Evolutionary conservation across 2,113 vertebrate species (phyloP).

Genomic region (Scomber colias): DNA sequence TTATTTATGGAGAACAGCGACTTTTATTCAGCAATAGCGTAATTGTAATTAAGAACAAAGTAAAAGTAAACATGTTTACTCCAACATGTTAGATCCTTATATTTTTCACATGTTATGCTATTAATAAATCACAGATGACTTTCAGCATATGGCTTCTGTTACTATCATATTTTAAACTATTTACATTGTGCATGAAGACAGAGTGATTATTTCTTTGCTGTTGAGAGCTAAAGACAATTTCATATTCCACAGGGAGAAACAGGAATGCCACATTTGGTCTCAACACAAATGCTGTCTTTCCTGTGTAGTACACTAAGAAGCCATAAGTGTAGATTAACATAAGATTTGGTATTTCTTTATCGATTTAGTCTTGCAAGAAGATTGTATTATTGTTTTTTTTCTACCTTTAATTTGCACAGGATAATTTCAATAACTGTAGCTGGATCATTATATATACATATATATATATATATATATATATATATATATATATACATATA

Average conservation of each 20-base stretch:
- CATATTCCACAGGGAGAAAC: slow-evolving; percentile 34
- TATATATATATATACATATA: too few species aligned
- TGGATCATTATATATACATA: not conserved
- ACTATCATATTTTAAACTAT: slow-evolving; percentile 3
- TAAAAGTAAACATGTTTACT: slow-evolving; percentile 23
- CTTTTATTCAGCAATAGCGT: slow-evolving; percentile 19
- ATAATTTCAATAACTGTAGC: not conserved
- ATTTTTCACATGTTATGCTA: slow-evolving; percentile 19
- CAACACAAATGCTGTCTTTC: slow-evolving; percentile 22
- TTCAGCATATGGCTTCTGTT: slow-evolving; percentile 2
- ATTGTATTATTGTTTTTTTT: slow-evolving; percentile 13
- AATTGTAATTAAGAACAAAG: slow-evolving; percentile 50
- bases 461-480: too few species aligned
- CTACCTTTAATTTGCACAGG: slow-evolving; percentile 16
- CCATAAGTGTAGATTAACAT: not conserved
- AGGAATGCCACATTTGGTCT: slow-evolving; percentile 8
- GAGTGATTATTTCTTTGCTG: slow-evolving; percentile 17
- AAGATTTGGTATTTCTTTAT: not conserved
- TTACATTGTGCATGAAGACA: slow-evolving; percentile 16
- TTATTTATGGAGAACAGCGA: slow-evolving; percentile 57
- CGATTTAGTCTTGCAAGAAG: not conserved
- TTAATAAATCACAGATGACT: slow-evolving; percentile 41
- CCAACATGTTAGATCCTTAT: slow-evolving; percentile 20
- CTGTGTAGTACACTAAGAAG: slow-evolving; percentile 15
- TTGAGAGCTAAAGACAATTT: slow-evolving; percentile 12